phyloP scores from a whole-genome alignment of 2,888 invertebrate species.

The Patella caerulea region DNA sequence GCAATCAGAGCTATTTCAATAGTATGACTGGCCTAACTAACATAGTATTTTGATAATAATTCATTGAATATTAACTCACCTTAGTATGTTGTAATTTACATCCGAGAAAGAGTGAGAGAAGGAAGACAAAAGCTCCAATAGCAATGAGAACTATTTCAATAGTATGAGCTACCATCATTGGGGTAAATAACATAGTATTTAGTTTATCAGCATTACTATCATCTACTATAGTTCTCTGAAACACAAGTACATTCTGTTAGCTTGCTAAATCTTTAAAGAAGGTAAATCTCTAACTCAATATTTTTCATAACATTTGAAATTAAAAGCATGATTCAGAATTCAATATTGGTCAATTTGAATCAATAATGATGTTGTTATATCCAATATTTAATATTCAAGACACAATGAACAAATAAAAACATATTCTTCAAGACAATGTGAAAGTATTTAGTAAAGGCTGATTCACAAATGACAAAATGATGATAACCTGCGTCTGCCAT shows the following conservation, averaged over 20 bases:
- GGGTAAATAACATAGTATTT: slow-evolving; percentile 51
- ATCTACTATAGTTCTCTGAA: slow-evolving; percentile 59
- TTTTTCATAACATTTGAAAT: too few relatives aligned
- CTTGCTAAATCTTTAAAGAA: too few relatives aligned
- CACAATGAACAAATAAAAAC: too few relatives aligned
- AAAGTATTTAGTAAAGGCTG: too few relatives aligned
- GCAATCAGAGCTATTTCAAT: slow-evolving; percentile 47
- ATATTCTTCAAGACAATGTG: too few relatives aligned
- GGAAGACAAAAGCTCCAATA: slow-evolving; percentile 38
- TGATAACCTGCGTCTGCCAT: too few relatives aligned
- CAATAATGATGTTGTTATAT: too few relatives aligned
- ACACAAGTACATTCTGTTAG: not conserved
- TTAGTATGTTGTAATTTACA: not conserved
- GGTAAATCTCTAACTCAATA: too few relatives aligned
- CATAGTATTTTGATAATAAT: slow-evolving; percentile 43
- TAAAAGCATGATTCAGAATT: too few relatives aligned
- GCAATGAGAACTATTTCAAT: slow-evolving; percentile 47
- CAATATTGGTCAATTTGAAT: too few relatives aligned
- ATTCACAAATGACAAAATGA: too few relatives aligned
- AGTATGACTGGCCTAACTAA: slow-evolving; percentile 50
- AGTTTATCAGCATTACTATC: slow-evolving; percentile 53
- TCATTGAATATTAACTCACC: not conserved
- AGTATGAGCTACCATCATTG: slow-evolving; percentile 42
- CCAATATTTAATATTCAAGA: too few relatives aligned
- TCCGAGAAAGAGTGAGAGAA: slow-evolving; percentile 14